phyloP scores from a whole-genome alignment of 2,797 vertebrate species.

The Heteromormyrus szaboi region DNA sequence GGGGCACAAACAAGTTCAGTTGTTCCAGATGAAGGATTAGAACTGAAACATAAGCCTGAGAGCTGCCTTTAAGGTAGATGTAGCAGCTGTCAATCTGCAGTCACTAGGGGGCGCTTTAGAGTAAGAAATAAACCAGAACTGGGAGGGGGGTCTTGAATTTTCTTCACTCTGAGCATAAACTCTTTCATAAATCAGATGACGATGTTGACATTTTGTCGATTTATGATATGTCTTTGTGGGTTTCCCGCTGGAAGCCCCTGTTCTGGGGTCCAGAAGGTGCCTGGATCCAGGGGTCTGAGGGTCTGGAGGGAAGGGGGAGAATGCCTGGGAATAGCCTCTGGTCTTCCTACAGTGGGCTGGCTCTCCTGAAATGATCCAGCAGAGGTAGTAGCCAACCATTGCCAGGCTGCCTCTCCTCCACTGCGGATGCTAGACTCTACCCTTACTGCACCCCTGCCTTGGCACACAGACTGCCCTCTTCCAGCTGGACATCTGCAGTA shows the following conservation, averaged over 20 bases:
- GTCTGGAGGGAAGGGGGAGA: neutral
- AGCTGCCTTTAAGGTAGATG: neutral
- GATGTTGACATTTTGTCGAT: neutral
- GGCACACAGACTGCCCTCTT: neutral
- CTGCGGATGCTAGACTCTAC: neutral
- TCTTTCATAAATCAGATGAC: neutral
- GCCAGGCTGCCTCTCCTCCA: neutral
- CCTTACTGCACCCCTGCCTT: neutral
- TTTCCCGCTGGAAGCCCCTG: neutral
- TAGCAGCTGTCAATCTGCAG: neutral
- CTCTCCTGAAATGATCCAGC: neutral
- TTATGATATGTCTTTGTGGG: neutral
- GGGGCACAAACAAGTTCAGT: neutral
- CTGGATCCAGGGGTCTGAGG: neutral
- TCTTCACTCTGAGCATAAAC: neutral
- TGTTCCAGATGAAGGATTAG: neutral
- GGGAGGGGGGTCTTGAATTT: neutral
- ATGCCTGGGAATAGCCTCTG: neutral
- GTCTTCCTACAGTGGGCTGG: neutral
- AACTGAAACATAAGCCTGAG: no score
- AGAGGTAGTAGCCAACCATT: neutral
- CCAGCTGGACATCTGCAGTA: neutral
- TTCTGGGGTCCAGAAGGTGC: neutral
- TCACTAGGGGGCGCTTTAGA: neutral
- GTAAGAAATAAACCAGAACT: neutral